Evolutionary conservation across 1,140 invertebrate species (phyloP), one percentile per base, ranked within the genome.

Genomic region (Panagrolaimus sp.): DNA sequence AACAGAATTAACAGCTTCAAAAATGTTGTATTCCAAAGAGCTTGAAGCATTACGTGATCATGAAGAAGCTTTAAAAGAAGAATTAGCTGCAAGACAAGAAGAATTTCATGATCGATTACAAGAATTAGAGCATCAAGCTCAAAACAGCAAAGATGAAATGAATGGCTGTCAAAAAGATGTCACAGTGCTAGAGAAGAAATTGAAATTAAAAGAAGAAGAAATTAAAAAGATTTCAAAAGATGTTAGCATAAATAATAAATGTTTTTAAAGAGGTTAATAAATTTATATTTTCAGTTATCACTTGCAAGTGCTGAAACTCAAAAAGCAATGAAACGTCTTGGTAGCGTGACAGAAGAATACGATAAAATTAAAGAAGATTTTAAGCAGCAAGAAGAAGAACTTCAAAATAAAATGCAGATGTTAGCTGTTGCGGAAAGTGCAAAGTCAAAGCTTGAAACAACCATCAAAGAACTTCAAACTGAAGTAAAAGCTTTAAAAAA

Each of bases 11-110:
- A 76, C 74, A 25, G 78, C 81, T 9, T 77, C 80, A 9, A 81
- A 83, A 69, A 73, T 77, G 74, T 68, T 81, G 14, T 81, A 81
- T 62, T 71, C 69, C 20, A 76, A 71, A 61, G 80, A 81, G 48
- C 63, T 81, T 38, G 79, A 82, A 46, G 80, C 79, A 42, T 62
- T 81, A 46, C 67, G 79, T 65, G 80, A 81, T 65, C 80, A 81
- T 42, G 80, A 81, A 72, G 74, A 82, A 65, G 74, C 79, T n/a
- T 57, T 81, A 4, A 81, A 81, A 65, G 78, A 81, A 44, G 80
- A 81, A 67, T 66, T 81, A 16, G 31, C 74, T 7, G 81, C 79
- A 38, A 74, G 80, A 70, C 80, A 81, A 63, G 81, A 82, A 46
- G 80, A 81, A 57, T 81, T 81, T 63, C 78, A 78, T 53, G 80